phyloP scores from a whole-genome alignment of 64 coral and sea anemone genomes.

The Platygyra sinensis region DNA sequence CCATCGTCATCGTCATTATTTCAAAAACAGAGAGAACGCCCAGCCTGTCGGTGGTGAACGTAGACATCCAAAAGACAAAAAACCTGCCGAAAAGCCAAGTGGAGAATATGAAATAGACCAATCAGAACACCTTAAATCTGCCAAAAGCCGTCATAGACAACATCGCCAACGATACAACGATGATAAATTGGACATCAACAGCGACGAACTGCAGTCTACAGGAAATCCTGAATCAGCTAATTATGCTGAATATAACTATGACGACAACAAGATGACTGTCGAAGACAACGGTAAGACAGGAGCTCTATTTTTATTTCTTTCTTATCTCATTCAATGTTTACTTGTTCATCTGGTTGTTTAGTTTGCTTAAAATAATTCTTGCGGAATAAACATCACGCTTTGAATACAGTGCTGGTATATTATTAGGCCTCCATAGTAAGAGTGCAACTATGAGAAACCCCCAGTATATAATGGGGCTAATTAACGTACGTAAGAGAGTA shows the following conservation, averaged over 20 bases:
- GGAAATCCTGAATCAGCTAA: constrained; percentile 40
- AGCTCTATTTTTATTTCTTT: not conserved
- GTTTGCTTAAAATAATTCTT: no score
- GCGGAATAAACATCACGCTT: no score
- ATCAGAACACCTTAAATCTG: not conserved
- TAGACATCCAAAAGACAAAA: not conserved
- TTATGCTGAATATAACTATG: constrained; percentile 79
- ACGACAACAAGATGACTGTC: constrained; percentile 33
- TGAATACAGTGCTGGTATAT: no score
- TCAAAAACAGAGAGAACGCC: not conserved
- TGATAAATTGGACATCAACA: not conserved
- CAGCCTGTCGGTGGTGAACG: constrained; percentile 32
- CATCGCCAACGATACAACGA: not conserved
- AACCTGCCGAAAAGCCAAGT: not conserved
- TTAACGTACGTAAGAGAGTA: no score
- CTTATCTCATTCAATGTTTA: no score
- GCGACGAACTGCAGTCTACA: not conserved
- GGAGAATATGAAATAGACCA: not conserved
- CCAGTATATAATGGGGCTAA: no score
- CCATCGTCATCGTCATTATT: constrained; percentile 25
- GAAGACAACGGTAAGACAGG: constrained; percentile 24
- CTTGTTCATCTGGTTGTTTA: no score
- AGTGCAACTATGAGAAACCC: no score
- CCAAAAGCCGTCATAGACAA: not conserved
- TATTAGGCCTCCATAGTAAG: no score